Percentiles rank a stretch among this genome's conserved stretches.
phyloP scores from a whole-genome alignment of 2,797 vertebrate species.

The Periparus ater region DNA sequence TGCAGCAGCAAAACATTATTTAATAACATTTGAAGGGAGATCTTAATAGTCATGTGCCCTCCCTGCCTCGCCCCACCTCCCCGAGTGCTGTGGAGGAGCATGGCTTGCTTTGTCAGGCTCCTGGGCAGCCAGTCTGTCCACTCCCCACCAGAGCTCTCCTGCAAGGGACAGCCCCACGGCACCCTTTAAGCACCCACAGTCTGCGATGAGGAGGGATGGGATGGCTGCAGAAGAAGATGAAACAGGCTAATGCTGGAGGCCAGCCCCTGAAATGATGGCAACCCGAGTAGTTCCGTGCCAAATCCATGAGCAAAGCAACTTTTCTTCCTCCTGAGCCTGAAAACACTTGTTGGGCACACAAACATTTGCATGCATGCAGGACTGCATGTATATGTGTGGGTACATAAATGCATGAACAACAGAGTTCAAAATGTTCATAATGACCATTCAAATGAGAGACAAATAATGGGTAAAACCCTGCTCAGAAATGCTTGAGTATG shows the following conservation, averaged over 20 bases:
- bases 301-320: background rate
- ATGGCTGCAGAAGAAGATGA: background rate
- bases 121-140: accelerated
- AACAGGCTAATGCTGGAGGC: background rate
- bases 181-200: background rate
- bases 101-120: background rate
- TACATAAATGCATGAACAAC: background rate
- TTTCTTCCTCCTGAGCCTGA: background rate
- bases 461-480: constrained; percentile 35
- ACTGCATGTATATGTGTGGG: background rate
- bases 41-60: background rate
- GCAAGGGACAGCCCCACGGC: background rate
- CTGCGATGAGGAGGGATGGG: background rate
- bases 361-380: background rate
- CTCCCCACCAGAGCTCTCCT: background rate
- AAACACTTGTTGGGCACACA: background rate
- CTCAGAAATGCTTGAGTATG: background rate
- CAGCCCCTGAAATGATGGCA: background rate
- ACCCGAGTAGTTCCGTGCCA: background rate
- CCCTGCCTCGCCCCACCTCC: background rate
- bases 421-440: background rate
- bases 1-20: constrained; percentile 51
- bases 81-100: accelerated
- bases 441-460: constrained; percentile 49
- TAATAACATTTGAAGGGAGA: constrained; percentile 52